phyloP scores from a whole-genome alignment of 2,888 invertebrate species.

The Omphaloscelis lunosa region DNA sequence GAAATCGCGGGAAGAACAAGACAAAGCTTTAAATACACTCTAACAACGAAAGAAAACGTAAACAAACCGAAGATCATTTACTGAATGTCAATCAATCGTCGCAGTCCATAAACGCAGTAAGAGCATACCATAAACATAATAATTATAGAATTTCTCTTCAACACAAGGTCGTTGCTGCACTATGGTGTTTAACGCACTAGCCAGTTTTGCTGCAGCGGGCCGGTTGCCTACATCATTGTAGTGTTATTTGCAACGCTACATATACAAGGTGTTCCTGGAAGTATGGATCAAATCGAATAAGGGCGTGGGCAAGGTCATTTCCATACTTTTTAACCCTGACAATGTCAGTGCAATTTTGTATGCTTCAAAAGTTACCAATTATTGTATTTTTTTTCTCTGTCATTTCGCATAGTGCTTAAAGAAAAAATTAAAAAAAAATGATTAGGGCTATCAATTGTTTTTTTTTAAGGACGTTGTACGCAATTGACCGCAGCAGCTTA shows the following conservation, averaged over 20 bases:
- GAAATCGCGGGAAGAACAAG: not conserved
- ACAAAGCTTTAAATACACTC: slow-evolving; percentile 3
- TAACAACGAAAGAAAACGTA: slow-evolving; percentile 26
- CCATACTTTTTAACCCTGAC: too few species aligned
- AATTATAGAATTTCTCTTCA: slow-evolving; percentile 72
- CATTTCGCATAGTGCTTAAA: too few species aligned
- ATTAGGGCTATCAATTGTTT: too few species aligned
- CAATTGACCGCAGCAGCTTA: not conserved
- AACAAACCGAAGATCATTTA: slow-evolving; percentile 37
- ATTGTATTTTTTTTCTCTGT: too few species aligned
- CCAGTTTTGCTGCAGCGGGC: not conserved
- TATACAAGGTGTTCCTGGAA: not conserved
- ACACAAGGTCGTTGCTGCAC: slow-evolving; percentile 64
- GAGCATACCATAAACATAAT: slow-evolving; percentile 63
- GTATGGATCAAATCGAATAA: too few species aligned
- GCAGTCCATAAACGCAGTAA: slow-evolving; percentile 54
- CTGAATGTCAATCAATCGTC: slow-evolving; percentile 39
- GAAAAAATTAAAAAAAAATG: too few species aligned
- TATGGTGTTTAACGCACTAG: slow-evolving; percentile 41
- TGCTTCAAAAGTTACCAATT: too few species aligned
- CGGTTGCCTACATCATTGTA: not conserved
- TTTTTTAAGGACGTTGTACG: too few species aligned
- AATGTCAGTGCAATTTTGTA: too few species aligned
- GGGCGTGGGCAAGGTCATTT: too few species aligned
- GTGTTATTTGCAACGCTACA: not conserved